These are phyloP conservation scores for Darevskia nairensis DNA, from an alignment of 2,797 vertebrate genomes.

Conservation along the genomic window DNA sequence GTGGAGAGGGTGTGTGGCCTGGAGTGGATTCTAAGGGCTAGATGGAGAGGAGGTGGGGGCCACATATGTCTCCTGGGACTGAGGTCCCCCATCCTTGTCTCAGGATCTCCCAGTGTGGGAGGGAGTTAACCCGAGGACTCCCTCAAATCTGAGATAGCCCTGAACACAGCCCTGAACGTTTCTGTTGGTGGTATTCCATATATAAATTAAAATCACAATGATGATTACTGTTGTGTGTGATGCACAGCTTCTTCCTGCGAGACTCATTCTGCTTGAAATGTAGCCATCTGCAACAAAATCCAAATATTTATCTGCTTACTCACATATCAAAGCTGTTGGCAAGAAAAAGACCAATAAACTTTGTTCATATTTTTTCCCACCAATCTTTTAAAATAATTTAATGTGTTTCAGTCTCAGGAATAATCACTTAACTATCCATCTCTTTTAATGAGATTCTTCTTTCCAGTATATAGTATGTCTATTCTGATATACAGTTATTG, in stretches of 20 bases:
- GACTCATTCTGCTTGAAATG: not conserved
- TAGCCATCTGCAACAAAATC: slow-evolving; percentile 25
- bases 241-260: not conserved
- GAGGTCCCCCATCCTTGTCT: no score
- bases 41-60: no score
- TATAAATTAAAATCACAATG: not conserved
- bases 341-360: slow-evolving; percentile 5
- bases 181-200: not conserved
- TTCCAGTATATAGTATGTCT: not conserved
- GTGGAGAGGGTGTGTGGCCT: no score
- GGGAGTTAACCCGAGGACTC: not conserved
- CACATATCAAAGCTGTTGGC: slow-evolving; percentile 36
- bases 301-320: slow-evolving; percentile 45
- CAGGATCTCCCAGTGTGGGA: no score
- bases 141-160: not conserved
- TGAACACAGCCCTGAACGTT: not conserved
- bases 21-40: no score
- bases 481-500: slow-evolving; percentile 22
- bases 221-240: not conserved
- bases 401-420: slow-evolving; percentile 5
- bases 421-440: slow-evolving; percentile 27
- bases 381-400: slow-evolving; percentile 7
- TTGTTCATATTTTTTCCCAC: slow-evolving; percentile 6
- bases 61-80: no score
- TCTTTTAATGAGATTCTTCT: slow-evolving; percentile 25